Evolutionary conservation across 2,797 vertebrate species (phyloP).

Genomic region (Eleutherodactylus coqui): DNA sequence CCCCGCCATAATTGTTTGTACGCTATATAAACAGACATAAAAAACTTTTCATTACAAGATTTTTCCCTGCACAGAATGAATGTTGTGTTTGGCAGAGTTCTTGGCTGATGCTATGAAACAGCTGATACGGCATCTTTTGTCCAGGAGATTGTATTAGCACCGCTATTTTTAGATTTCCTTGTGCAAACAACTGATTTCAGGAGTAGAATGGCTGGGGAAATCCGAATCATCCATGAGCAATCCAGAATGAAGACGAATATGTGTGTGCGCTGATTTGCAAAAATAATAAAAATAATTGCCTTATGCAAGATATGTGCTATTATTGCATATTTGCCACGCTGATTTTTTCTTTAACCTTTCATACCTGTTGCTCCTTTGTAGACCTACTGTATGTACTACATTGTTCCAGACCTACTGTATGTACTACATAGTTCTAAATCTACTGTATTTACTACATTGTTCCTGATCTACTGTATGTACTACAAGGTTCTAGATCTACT

Average conservation of each 20-base stretch:
- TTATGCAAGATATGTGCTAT: too few species aligned
- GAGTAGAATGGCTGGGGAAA: not conserved
- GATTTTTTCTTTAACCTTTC: too few species aligned
- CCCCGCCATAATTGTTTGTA: not conserved
- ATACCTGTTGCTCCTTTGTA: too few species aligned
- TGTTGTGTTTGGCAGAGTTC: slow-evolving; percentile 50
- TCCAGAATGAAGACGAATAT: not conserved
- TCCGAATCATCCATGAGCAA: slow-evolving; percentile 1
- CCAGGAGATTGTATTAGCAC: slow-evolving; percentile 26
- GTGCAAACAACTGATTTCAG: slow-evolving; percentile 15
- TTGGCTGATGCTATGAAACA: slow-evolving; percentile 41
- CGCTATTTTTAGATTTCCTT: slow-evolving; percentile 48
- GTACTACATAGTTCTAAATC: too few species aligned
- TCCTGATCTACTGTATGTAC: too few species aligned
- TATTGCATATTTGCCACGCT: too few species aligned
- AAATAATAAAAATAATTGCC: not conserved
- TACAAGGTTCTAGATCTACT: too few species aligned
- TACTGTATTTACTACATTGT: too few species aligned
- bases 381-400: too few species aligned
- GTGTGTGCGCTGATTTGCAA: too few species aligned
- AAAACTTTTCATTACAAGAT: slow-evolving; percentile 10
- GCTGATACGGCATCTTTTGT: slow-evolving; percentile 51
- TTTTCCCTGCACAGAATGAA: not conserved
- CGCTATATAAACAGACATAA: not conserved
- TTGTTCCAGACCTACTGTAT: too few species aligned